These are phyloP conservation scores for Shinisaurus crocodilurus DNA, from an alignment of 2,113 vertebrate genomes.

Conservation along the genomic window DNA sequence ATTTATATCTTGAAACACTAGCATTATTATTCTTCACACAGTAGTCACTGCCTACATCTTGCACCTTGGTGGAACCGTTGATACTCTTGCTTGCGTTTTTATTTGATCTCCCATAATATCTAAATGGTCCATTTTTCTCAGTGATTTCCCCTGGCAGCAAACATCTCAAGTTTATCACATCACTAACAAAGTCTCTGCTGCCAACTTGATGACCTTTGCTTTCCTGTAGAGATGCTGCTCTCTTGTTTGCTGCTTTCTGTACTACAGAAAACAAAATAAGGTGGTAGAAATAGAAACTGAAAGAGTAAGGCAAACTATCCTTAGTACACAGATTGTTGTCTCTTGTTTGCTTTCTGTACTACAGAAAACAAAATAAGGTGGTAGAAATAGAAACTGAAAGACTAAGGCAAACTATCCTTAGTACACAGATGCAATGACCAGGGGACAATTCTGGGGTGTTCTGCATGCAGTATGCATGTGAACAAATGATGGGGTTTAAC, in stretches of 20 bases:
- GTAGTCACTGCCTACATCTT: not conserved
- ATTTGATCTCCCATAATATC: not conserved
- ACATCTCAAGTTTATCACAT: not conserved
- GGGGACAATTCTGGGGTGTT: not conserved
- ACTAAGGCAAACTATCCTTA: conserved; percentile 22
- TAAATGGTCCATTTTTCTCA: conserved; percentile 12
- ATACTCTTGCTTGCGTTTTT: conserved; percentile 21
- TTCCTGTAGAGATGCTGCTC: conserved; percentile 8
- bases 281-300: not conserved
- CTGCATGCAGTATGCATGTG: not conserved
- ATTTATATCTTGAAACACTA: not conserved
- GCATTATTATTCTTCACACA: conserved; percentile 11
- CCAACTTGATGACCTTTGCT: conserved; percentile 24
- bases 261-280: conserved; percentile 12
- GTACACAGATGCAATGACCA: not conserved
- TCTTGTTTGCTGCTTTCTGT: not conserved
- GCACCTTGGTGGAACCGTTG: conserved; percentile 1
- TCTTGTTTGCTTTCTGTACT: not conserved
- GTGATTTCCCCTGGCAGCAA: conserved; percentile 1
- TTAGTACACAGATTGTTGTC: too few relatives aligned
- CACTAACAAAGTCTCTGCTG: not conserved
- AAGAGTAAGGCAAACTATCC: conserved; percentile 36
- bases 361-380: conserved; percentile 1
- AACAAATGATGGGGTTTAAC: not conserved
- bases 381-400: conserved; percentile 16